A percentile compares a stretch with the other conserved stretches of the same genome.
These are phyloP conservation scores for Lasioglossum calceatum DNA, from an alignment of 2,888 invertebrate species.

Conservation along the genomic window DNA sequence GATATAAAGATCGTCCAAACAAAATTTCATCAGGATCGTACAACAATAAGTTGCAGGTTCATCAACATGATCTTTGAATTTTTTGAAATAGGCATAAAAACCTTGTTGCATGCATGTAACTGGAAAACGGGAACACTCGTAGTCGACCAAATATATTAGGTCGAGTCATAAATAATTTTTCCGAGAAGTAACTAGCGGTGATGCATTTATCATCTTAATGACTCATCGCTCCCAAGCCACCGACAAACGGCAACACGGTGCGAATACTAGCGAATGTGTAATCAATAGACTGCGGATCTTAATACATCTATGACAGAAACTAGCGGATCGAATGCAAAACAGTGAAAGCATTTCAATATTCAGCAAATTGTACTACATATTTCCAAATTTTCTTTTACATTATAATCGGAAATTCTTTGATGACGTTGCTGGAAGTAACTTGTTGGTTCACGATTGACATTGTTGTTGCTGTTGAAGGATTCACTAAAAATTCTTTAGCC, in stretches of 20 bases:
- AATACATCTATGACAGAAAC: neutral
- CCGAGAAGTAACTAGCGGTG: neutral
- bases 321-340: neutral
- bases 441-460: too few relatives aligned
- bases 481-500: too few relatives aligned
- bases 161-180: neutral
- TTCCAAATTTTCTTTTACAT: neutral
- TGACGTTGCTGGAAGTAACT: too few relatives aligned
- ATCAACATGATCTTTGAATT: too few relatives aligned
- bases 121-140: neutral
- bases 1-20: too few relatives aligned
- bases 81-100: too few relatives aligned
- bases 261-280: neutral
- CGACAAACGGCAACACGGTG: neutral
- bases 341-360: neutral
- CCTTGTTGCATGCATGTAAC: too few relatives aligned
- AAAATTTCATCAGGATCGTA: too few relatives aligned
- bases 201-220: neutral
- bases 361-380: neutral
- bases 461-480: too few relatives aligned
- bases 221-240: neutral
- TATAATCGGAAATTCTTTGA: too few relatives aligned
- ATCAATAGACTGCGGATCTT: neutral
- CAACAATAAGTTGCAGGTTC: too few relatives aligned
- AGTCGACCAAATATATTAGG: neutral